Evolutionary conservation across 2,888 invertebrate genomes (phyloP).

Genomic region (Oeneis ivallda): DNA sequence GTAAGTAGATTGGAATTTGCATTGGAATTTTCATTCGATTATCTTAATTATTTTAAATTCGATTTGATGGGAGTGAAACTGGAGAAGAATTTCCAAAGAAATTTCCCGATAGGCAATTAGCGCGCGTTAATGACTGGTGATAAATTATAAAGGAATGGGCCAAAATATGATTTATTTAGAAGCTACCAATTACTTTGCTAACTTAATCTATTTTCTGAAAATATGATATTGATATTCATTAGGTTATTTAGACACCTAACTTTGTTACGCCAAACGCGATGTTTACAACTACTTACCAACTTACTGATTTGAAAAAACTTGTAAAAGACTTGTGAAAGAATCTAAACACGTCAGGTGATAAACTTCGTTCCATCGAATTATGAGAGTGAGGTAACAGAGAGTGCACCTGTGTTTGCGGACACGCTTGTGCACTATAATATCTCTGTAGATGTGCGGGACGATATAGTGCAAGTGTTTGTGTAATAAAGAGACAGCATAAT

Average conservation of each 20-base stretch:
- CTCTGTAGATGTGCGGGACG: too few relatives aligned
- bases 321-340: too few relatives aligned
- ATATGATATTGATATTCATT: conserved; percentile 21
- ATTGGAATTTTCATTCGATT: conserved; percentile 16
- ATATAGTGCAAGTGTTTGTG: too few relatives aligned
- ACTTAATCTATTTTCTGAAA: conserved; percentile 29
- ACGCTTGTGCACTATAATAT: too few relatives aligned
- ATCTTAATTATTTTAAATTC: conserved; percentile 27
- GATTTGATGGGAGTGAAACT: conserved; percentile 20
- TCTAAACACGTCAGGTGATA: too few relatives aligned
- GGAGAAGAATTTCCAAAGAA: conserved; percentile 37
- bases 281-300: too few relatives aligned
- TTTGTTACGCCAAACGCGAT: background rate
- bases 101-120: conserved; percentile 62
- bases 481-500: too few relatives aligned
- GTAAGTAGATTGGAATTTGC: background rate
- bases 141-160: conserved; percentile 53
- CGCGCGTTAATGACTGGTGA: conserved; percentile 56
- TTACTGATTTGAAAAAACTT: background rate
- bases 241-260: background rate
- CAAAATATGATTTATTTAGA: conserved; percentile 57
- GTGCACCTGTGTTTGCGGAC: too few relatives aligned
- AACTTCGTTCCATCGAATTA: too few relatives aligned
- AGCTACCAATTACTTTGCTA: conserved; percentile 40
- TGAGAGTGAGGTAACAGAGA: too few relatives aligned